Evolutionary conservation across 2,113 vertebrate species (phyloP).

Genomic region (Martes martes): DNA sequence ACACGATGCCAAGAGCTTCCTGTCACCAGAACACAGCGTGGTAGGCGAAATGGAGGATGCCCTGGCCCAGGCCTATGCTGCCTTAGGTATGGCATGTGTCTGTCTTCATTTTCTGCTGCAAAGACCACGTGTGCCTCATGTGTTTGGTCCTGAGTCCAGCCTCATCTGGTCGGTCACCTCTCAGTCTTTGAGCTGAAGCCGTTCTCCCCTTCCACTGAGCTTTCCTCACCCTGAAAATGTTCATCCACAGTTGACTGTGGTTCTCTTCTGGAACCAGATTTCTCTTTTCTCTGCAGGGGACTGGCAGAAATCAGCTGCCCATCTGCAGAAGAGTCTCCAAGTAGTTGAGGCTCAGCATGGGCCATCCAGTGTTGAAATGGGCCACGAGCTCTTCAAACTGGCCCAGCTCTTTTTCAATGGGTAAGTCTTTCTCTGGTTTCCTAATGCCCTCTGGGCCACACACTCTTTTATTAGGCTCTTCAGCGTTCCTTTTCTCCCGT

Average conservation of each 20-base stretch:
- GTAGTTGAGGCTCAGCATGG: conserved; percentile 87
- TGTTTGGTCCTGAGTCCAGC: neutral
- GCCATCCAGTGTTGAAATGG: conserved; percentile 90
- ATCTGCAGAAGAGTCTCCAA: conserved; percentile 85
- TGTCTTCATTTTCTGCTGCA: neutral
- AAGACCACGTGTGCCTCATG: neutral
- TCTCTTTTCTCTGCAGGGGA: conserved; percentile 82
- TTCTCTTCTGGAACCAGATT: neutral
- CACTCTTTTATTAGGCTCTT: neutral
- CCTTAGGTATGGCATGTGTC: conserved; percentile 81
- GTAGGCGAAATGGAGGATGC: conserved; percentile 89
- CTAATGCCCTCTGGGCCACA: neutral
- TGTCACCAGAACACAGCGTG: conserved; percentile 86
- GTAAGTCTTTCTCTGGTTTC: conserved; percentile 76
- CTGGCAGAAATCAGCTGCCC: conserved; percentile 89
- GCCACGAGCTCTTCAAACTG: conserved; percentile 94
- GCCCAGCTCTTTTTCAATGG: conserved; percentile 95
- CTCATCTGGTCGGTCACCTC: neutral
- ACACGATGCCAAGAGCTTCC: conserved; percentile 78
- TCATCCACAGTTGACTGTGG: neutral
- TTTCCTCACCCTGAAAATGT: neutral
- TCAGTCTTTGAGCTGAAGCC: neutral
- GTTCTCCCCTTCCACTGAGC: neutral
- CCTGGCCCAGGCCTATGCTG: conserved; percentile 87
- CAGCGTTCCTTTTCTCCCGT: neutral